Evolutionary conservation across 2,797 vertebrate species (phyloP).

Genomic region (Poecilia gillii): DNA sequence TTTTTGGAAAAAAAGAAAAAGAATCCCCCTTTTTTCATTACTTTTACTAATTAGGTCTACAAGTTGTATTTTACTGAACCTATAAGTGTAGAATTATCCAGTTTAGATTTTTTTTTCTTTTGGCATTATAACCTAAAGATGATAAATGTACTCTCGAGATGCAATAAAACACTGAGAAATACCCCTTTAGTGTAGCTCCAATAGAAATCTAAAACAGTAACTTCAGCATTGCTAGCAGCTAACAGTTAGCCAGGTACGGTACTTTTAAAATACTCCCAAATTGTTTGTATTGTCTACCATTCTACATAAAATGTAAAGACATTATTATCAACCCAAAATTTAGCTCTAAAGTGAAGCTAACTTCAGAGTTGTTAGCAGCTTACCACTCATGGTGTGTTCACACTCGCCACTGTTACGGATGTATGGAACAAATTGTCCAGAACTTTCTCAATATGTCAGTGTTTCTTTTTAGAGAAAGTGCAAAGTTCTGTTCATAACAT

Average conservation of each 20-base stretch:
- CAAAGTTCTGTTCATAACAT: neutral
- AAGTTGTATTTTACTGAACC: neutral
- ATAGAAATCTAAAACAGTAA: neutral
- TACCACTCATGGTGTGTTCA: neutral
- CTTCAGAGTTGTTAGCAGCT: neutral
- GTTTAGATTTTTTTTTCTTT: neutral
- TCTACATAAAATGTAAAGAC: neutral
- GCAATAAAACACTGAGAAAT: neutral
- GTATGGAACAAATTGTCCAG: neutral
- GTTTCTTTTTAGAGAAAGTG: neutral
- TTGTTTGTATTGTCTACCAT: neutral
- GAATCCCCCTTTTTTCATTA: neutral
- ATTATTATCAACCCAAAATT: neutral
- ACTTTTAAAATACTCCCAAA: neutral
- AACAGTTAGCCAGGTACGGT: neutral
- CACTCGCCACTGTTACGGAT: neutral
- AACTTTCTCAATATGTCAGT: neutral
- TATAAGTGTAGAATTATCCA: neutral
- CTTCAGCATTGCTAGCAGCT: neutral
- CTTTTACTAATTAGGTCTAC: neutral
- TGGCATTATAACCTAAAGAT: neutral
- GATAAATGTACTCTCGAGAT: neutral
- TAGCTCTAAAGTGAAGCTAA: neutral
- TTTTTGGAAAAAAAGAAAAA: neutral
- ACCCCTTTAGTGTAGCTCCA: neutral